phyloP scores from a whole-genome alignment of 2,113 vertebrate genomes.

The Clarias batrachus region DNA sequence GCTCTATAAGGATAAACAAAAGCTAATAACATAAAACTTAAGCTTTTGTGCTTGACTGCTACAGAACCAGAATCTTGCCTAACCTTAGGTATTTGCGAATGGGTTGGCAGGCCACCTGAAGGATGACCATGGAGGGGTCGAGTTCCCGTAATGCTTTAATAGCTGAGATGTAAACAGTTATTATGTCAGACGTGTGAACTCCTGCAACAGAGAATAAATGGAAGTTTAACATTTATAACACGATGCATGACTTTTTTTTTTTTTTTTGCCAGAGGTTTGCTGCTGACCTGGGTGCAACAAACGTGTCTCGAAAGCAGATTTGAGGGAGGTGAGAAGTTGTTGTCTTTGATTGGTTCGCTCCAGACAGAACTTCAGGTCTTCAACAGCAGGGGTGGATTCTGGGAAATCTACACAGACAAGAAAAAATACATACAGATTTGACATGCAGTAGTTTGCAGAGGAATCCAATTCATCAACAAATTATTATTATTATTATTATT shows the following conservation, averaged over 20 bases:
- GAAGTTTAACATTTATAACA: neutral
- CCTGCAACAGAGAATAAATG: slow-evolving; percentile 65
- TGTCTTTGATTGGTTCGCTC: slow-evolving; percentile 93
- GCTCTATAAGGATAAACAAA: neutral
- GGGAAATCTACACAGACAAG: slow-evolving; percentile 82
- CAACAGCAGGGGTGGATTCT: slow-evolving; percentile 91
- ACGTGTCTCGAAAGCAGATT: slow-evolving; percentile 87
- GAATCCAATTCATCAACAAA: neutral
- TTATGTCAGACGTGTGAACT: slow-evolving; percentile 94
- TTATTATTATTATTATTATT: neutral
- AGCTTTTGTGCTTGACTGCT: neutral
- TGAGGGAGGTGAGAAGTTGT: slow-evolving; percentile 89
- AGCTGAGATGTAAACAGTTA: slow-evolving; percentile 95
- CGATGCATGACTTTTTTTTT: neutral
- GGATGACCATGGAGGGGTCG: slow-evolving; percentile 95
- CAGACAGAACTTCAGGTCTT: slow-evolving; percentile 94
- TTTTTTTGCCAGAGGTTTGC: neutral
- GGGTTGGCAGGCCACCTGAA: slow-evolving; percentile 94
- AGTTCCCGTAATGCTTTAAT: slow-evolving; percentile 94
- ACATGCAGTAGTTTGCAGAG: neutral
- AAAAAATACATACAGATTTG: neutral
- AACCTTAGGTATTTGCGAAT: slow-evolving; percentile 93
- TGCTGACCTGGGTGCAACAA: slow-evolving; percentile 89
- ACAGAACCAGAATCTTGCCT: neutral
- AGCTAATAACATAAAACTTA: neutral